phyloP scores from a whole-genome alignment of 2,888 invertebrate species.

The Hirudinaria manillensis region DNA sequence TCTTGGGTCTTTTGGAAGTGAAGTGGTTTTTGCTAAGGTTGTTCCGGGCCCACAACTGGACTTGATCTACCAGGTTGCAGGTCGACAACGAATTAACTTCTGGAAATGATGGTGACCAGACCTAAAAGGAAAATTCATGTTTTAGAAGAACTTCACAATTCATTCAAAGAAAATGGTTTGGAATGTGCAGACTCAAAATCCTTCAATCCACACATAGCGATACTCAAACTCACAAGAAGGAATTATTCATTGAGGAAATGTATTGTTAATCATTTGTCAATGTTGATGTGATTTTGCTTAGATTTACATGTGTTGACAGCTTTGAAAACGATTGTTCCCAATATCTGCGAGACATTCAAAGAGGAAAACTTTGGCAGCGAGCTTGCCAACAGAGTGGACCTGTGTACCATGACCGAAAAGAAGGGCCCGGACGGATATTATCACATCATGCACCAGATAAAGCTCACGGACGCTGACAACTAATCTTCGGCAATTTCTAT shows the following conservation, averaged over 20 bases:
- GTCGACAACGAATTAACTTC: too few species aligned
- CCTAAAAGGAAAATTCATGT: background rate
- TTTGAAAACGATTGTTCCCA: background rate
- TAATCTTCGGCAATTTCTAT: background rate
- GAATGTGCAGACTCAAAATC: background rate
- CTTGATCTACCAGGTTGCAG: background rate
- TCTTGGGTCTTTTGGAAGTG: slow-evolving; percentile 8
- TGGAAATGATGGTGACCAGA: background rate
- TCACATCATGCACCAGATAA: slow-evolving; percentile 16
- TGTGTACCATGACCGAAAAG: background rate
- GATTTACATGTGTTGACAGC: background rate
- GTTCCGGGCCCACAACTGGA: background rate
- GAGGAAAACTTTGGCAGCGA: slow-evolving; percentile 4
- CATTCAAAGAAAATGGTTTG: slow-evolving; percentile 5
- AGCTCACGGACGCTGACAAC: background rate
- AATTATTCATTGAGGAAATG: background rate
- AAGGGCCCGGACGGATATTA: slow-evolving; percentile 9
- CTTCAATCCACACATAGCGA: slow-evolving; percentile 15
- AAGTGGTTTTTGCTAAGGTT: slow-evolving; percentile 7
- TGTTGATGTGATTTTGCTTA: background rate
- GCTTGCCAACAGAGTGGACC: background rate
- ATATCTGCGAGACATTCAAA: background rate
- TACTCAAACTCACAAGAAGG: slow-evolving; percentile 4
- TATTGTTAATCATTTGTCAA: background rate
- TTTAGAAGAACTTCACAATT: background rate